Evolutionary conservation across 2,888 invertebrate species (phyloP).

Genomic region (Scelioninae gen. 2): DNA sequence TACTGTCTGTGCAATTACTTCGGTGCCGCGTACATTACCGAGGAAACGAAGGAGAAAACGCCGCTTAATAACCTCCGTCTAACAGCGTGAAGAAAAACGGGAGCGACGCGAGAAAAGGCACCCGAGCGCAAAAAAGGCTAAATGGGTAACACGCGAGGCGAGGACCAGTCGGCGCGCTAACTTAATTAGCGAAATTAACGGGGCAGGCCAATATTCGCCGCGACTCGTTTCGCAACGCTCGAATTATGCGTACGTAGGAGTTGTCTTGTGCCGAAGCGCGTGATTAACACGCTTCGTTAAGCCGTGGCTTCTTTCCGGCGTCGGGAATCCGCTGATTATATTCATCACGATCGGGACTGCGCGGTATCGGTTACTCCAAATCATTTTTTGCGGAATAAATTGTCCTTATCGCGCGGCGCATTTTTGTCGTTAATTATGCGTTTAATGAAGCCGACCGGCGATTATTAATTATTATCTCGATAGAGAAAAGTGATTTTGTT

Average conservation of each 20-base stretch:
- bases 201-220: constrained; percentile 68
- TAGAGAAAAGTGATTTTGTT: constrained; percentile 20
- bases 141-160: constrained; percentile 63
- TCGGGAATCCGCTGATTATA: constrained; percentile 22
- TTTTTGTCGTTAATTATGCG: constrained; percentile 33
- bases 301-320: constrained; percentile 45
- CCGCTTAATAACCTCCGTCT: constrained; percentile 14
- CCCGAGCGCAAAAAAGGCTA: constrained; percentile 60
- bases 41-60: constrained; percentile 41
- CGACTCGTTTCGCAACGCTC: constrained; percentile 57
- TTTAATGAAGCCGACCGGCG: constrained; percentile 24
- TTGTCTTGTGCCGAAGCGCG: constrained; percentile 61
- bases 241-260: constrained; percentile 63
- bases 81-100: constrained; percentile 27
- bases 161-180: constrained; percentile 68
- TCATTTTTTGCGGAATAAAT: constrained; percentile 36
- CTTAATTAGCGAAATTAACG: constrained; percentile 75
- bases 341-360: constrained; percentile 25
- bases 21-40: constrained; percentile 14
- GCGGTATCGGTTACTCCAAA: constrained; percentile 15
- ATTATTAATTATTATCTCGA: constrained; percentile 37
- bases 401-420: constrained; percentile 27
- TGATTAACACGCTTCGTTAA: constrained; percentile 66
- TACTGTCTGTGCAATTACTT: constrained; percentile 23
- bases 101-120: constrained; percentile 30